A percentile compares a stretch with the other conserved stretches of the same genome.
Conservation (phyloP, 2,113 vertebrate genomes). For the Mola mola region DNA sequence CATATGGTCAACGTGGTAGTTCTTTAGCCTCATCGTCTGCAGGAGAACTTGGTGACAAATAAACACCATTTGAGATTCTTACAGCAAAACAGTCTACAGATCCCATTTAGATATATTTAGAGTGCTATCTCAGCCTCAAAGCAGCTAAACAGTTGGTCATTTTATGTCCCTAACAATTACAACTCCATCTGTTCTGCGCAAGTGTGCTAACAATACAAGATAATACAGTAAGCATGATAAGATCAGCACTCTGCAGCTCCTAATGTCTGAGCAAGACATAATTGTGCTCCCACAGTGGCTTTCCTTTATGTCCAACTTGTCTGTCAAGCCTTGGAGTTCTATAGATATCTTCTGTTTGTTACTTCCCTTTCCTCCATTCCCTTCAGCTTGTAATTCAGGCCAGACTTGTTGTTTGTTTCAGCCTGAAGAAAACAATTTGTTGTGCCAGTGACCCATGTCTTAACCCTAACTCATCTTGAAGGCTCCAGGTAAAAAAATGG, state of each 20-base stretch:
- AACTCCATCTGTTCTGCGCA: conserved; percentile 1
- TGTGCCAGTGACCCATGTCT: too few species aligned
- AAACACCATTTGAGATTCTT: conserved; percentile 25
- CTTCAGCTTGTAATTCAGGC: conserved; percentile 32
- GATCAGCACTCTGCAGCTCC: neutral
- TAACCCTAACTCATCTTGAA: too few species aligned
- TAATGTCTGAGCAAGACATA: neutral
- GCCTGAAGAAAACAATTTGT: too few species aligned
- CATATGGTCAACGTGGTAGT: conserved; percentile 46
- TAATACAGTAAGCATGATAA: neutral
- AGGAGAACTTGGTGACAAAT: conserved; percentile 12
- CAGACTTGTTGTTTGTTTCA: conserved; percentile 11
- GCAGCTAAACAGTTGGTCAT: neutral
- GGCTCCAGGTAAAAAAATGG: too few species aligned
- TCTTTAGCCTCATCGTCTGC: conserved; percentile 6
- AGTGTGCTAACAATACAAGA: neutral
- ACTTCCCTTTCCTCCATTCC: too few species aligned
- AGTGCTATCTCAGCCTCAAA: neutral
- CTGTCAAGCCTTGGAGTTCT: too few species aligned
- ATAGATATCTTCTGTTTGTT: neutral
- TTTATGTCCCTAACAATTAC: conserved; percentile 12
- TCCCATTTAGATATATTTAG: conserved; percentile 51
- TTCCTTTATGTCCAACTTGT: too few species aligned
- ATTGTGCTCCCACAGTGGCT: neutral
- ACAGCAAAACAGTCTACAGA: conserved; percentile 30